Evolutionary conservation across 1,140 invertebrate species (phyloP).

Genomic region (Magallana ariakensis): DNA sequence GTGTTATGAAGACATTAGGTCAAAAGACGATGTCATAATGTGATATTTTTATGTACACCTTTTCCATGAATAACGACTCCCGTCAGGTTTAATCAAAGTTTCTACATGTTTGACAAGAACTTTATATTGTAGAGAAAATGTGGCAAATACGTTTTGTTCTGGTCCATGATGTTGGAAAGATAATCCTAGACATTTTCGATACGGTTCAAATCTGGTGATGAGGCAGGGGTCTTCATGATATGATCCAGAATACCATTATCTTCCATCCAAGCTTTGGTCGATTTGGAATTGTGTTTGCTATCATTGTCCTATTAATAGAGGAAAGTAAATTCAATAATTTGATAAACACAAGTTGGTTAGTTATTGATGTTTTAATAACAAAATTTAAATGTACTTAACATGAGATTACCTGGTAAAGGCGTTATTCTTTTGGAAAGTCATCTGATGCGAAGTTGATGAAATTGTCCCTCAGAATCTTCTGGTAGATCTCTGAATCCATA

Average conservation of each 20-base stretch:
- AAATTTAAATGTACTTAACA: not conserved
- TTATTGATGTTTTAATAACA: no score
- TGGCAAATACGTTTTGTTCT: slow-evolving; percentile 35
- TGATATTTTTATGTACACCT: not conserved
- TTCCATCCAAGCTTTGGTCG: no score
- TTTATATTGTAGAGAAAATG: not conserved
- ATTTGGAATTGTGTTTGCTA: no score
- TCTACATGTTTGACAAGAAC: slow-evolving; percentile 20
- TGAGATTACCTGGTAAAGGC: slow-evolving; percentile 39
- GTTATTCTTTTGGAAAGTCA: slow-evolving; percentile 43
- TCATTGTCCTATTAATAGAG: no score
- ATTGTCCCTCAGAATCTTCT: slow-evolving; percentile 48
- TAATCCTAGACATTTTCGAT: slow-evolving; percentile 35
- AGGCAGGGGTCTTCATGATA: no score
- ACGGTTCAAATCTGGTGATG: no score
- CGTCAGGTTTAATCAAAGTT: not conserved
- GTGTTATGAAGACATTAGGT: not conserved
- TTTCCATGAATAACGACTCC: slow-evolving; percentile 34
- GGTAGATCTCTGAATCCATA: slow-evolving; percentile 53
- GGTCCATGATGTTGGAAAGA: slow-evolving; percentile 4
- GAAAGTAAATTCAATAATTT: no score
- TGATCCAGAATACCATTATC: no score
- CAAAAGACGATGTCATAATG: not conserved
- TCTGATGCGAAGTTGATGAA: slow-evolving; percentile 39
- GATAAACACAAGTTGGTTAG: no score